These are phyloP conservation scores for Chymomyza fuscimana DNA, from an alignment of 2,888 invertebrate genomes.

Conservation along the genomic window DNA sequence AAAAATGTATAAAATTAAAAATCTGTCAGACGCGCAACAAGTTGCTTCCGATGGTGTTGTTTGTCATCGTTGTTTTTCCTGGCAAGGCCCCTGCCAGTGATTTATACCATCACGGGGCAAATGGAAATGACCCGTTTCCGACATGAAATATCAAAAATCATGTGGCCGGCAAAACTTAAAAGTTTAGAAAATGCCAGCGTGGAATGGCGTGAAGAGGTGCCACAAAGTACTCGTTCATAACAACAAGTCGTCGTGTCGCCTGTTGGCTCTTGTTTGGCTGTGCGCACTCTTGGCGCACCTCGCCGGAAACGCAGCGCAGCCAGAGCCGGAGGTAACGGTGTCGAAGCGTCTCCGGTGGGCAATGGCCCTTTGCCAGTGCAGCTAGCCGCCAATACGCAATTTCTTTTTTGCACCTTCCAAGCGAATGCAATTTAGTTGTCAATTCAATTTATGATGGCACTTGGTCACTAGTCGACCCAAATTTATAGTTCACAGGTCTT, in stretches of 20 bases:
- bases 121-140: slow-evolving; percentile 72
- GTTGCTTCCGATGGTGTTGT: slow-evolving; percentile 58
- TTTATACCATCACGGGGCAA: slow-evolving; percentile 53
- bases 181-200: slow-evolving; percentile 43
- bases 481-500: slow-evolving; percentile 29
- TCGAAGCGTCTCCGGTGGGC: slow-evolving; percentile 77
- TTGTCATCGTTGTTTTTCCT: slow-evolving; percentile 34
- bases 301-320: slow-evolving; percentile 76
- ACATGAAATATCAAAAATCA: slow-evolving; percentile 69
- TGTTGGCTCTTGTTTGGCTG: background rate
- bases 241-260: slow-evolving; percentile 3
- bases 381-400: slow-evolving; percentile 34
- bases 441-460: slow-evolving; percentile 76
- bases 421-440: slow-evolving; percentile 77
- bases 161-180: slow-evolving; percentile 59
- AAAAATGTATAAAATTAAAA: slow-evolving; percentile 10
- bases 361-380: slow-evolving; percentile 25
- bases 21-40: slow-evolving; percentile 50
- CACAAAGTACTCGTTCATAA: background rate
- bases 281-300: slow-evolving; percentile 34
- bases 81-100: slow-evolving; percentile 35
- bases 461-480: slow-evolving; percentile 32
- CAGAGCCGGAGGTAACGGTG: slow-evolving; percentile 78
- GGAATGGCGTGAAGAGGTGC: background rate
- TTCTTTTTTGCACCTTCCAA: slow-evolving; percentile 32